A percentile compares a stretch with the other conserved stretches of the same genome.
Conservation (phyloP, 2,888 invertebrate genomes). For the Timema cristinae region DNA sequence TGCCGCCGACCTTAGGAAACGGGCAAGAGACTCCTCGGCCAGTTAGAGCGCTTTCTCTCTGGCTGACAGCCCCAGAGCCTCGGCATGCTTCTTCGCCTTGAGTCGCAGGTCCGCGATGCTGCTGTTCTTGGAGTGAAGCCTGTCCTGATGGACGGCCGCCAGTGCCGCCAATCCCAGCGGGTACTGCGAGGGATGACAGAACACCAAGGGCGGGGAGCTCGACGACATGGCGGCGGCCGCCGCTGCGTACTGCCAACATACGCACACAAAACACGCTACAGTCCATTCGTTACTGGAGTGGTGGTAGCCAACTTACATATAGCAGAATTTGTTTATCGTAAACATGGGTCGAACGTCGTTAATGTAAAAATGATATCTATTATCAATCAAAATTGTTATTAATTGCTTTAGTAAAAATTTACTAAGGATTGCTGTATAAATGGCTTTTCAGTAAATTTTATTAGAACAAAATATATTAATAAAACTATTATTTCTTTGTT, state of each 20-base stretch:
- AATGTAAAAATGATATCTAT: too few species aligned
- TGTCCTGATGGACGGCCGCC: conserved; percentile 62
- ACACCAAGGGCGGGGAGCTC: conserved; percentile 48
- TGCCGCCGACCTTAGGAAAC: background rate
- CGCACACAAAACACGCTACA: too few species aligned
- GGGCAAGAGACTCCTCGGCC: background rate
- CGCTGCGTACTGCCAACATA: conserved; percentile 53
- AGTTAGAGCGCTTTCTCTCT: conserved; percentile 31
- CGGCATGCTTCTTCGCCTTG: conserved; percentile 90
- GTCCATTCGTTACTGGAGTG: too few species aligned
- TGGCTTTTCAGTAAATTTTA: too few species aligned
- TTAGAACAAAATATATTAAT: too few species aligned
- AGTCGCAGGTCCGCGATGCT: conserved; percentile 91
- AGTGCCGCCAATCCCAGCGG: conserved; percentile 74
- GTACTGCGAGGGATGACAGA: conserved; percentile 64
- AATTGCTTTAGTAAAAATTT: too few species aligned
- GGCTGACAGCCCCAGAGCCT: conserved; percentile 61
- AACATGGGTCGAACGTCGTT: too few species aligned
- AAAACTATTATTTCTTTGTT: too few species aligned
- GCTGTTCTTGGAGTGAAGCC: conserved; percentile 67
- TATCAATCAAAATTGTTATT: too few species aligned
- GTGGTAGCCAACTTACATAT: too few species aligned
- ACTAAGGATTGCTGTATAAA: too few species aligned
- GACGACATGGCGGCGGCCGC: conserved; percentile 58
- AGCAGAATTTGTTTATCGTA: too few species aligned